Conservation (phyloP, 1,140 invertebrate species). For the Onthophagus taurus region DNA sequence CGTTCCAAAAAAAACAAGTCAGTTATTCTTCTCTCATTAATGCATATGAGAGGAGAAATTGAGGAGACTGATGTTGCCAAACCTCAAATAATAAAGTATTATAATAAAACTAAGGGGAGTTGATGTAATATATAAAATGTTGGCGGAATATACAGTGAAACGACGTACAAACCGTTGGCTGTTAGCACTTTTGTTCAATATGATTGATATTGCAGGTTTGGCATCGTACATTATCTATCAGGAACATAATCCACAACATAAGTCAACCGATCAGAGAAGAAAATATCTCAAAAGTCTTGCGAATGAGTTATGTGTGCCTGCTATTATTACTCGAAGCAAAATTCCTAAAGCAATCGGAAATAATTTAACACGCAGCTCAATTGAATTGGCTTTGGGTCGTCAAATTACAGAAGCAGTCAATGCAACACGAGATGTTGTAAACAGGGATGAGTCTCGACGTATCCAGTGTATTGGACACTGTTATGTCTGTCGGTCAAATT, state of each 20-base stretch:
- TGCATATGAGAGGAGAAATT: constrained; percentile 4
- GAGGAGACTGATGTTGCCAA: constrained; percentile 5
- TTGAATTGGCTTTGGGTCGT: no score
- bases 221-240: constrained; percentile 3
- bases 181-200: not conserved
- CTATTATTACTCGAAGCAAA: constrained; percentile 1
- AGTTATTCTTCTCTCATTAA: not conserved
- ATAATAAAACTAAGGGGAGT: constrained; percentile 1
- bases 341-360: constrained; percentile 1
- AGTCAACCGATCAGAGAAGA: constrained; percentile 1
- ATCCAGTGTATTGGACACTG: no score
- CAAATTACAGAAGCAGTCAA: no score
- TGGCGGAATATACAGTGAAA: no score
- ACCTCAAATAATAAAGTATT: constrained; percentile 4
- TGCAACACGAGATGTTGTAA: no score
- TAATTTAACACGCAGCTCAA: no score
- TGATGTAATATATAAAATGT: constrained; percentile 5
- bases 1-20: constrained; percentile 5
- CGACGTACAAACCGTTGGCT: not conserved
- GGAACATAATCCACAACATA: not conserved
- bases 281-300: constrained; percentile 5
- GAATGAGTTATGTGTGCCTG: constrained; percentile 5
- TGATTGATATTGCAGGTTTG: constrained; percentile 1
- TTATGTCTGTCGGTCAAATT: no score
- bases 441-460: no score